phyloP scores from a whole-genome alignment of 2,888 invertebrate species.

The Drosophila demipolita region DNA sequence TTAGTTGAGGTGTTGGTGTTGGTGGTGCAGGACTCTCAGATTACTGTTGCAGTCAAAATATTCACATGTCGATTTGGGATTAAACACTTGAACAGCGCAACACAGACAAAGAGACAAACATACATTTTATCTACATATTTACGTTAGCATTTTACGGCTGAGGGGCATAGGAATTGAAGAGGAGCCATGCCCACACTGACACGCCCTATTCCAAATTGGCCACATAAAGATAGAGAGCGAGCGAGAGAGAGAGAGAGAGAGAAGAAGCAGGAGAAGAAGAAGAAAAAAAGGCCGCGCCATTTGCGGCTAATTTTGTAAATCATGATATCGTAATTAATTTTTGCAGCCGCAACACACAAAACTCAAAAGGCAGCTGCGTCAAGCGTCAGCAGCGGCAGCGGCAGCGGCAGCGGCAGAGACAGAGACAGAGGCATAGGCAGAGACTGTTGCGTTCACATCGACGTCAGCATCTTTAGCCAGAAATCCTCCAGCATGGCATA shows the following conservation, averaged over 20 bases:
- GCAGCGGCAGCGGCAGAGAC: conserved; percentile 8
- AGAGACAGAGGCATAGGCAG: not conserved
- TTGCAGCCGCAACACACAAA: conserved; percentile 68
- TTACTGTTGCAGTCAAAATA: not conserved
- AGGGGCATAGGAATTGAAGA: not conserved
- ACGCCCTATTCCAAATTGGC: conserved; percentile 35
- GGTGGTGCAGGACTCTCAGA: not conserved
- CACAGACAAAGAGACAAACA: not conserved
- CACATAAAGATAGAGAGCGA: not conserved
- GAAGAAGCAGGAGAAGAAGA: not conserved
- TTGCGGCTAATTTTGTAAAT: conserved; percentile 80
- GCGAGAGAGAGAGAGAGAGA: not conserved
- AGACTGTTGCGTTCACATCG: not conserved
- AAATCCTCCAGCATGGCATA: conserved; percentile 60
- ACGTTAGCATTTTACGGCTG: not conserved
- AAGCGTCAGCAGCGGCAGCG: conserved; percentile 17
- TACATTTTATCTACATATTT: not conserved
- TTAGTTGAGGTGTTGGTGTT: not conserved
- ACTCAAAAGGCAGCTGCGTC: conserved; percentile 46
- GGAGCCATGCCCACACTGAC: conserved; percentile 19
- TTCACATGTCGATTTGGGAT: not conserved
- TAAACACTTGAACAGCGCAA: not conserved
- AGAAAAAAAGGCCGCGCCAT: conserved; percentile 67
- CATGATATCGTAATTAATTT: conserved; percentile 79
- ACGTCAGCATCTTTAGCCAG: conserved; percentile 61